Conservation (phyloP, 23 tunicate species). For the Phallusia fumigata region DNA sequence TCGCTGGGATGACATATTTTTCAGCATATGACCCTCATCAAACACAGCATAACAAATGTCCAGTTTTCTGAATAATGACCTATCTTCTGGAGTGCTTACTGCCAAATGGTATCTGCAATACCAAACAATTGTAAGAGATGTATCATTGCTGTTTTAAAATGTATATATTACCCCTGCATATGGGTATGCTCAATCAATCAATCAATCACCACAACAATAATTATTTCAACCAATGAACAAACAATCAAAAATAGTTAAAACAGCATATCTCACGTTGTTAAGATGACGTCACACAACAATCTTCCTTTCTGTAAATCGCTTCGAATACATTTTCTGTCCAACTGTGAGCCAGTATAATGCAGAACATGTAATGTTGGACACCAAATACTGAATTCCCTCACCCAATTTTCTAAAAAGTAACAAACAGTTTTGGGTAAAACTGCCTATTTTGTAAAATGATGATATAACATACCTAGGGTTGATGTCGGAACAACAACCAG, state of each 20-base stretch:
- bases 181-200: too few relatives aligned
- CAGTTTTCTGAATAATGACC: slow-evolving; percentile 58
- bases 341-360: slow-evolving; percentile 56
- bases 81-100: slow-evolving; percentile 74
- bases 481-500: slow-evolving; percentile 85
- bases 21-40: slow-evolving; percentile 99
- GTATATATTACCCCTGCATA: neutral
- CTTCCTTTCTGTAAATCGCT: slow-evolving; percentile 19
- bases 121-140: neutral
- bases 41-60: slow-evolving; percentile 83
- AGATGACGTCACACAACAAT: slow-evolving; percentile 51
- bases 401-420: slow-evolving; percentile 61
- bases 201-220: too few relatives aligned
- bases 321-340: slow-evolving; percentile 45
- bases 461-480: slow-evolving; percentile 38
- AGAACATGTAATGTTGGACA: slow-evolving; percentile 61
- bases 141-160: neutral
- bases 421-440: neutral
- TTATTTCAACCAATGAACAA: too few relatives aligned
- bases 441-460: neutral
- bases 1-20: slow-evolving; percentile 91
- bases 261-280: slow-evolving; percentile 35
- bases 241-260: too few relatives aligned
- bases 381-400: slow-evolving; percentile 72
- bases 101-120: slow-evolving; percentile 53